Evolutionary conservation across 2,113 vertebrate species (phyloP).

Genomic region (Eubucco bourcierii): DNA sequence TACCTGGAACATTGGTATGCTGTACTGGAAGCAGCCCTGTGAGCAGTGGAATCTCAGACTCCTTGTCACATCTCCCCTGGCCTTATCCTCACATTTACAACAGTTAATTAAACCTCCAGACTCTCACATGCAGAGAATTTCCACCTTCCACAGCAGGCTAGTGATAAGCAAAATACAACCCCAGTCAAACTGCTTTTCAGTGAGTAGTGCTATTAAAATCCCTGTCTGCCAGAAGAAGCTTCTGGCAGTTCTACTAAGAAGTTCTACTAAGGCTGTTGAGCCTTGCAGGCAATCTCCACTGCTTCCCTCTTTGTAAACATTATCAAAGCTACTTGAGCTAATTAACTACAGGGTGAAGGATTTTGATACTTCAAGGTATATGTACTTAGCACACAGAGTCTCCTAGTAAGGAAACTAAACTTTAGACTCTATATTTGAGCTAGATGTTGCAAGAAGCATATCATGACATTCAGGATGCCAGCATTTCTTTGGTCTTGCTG

Average conservation of each 20-base stretch:
- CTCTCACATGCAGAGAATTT: not conserved
- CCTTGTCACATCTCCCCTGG: not conserved
- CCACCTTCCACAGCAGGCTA: constrained; percentile 2
- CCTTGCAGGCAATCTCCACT: constrained; percentile 46
- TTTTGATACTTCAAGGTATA: constrained; percentile 38
- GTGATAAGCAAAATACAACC: constrained; percentile 12
- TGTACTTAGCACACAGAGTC: not conserved
- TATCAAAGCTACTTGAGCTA: constrained; percentile 63
- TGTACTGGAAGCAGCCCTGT: not conserved
- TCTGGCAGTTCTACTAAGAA: not conserved
- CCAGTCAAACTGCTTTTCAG: constrained; percentile 15
- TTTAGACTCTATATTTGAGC: not conserved
- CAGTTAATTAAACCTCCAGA: constrained; percentile 32
- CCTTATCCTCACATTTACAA: constrained; percentile 16
- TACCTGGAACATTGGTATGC: not conserved
- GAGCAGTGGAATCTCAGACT: not conserved
- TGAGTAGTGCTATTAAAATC: constrained; percentile 36
- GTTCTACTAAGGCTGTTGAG: not conserved
- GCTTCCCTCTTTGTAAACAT: constrained; percentile 47
- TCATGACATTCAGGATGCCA: not conserved
- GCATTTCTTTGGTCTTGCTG: not conserved
- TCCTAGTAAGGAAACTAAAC: not conserved
- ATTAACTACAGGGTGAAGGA: constrained; percentile 58
- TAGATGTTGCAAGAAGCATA: not conserved
- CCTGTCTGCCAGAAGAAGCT: not conserved